Percentiles rank a stretch among this genome's conserved stretches.
Evolutionary conservation across 2,797 vertebrate species (phyloP).

Genomic region (Gallirallus australis): DNA sequence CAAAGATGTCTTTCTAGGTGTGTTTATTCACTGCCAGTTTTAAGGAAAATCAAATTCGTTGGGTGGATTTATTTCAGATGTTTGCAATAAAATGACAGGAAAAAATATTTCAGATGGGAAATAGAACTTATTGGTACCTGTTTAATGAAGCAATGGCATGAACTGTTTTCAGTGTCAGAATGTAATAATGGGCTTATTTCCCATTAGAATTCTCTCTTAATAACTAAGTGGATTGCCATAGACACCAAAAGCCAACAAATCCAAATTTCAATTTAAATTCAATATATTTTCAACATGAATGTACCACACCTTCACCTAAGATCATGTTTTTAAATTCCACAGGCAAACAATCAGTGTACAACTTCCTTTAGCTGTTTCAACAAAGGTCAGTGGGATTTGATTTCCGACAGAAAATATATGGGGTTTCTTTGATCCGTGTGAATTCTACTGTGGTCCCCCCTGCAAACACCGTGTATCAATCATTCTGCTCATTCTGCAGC

Average conservation of each 20-base stretch:
- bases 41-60: not conserved
- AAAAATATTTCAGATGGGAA: slow-evolving; percentile 15
- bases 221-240: not conserved
- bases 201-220: not conserved
- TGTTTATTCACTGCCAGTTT: not conserved
- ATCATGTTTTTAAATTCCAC: not conserved
- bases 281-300: not conserved
- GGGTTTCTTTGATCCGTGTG: not conserved
- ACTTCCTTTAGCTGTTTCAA: not conserved
- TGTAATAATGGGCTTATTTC: not conserved
- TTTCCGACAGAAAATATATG: not conserved
- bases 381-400: not conserved
- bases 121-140: not conserved
- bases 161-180: not conserved
- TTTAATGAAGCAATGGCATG: not conserved
- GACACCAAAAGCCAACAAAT: not conserved
- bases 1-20: not conserved
- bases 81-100: not conserved
- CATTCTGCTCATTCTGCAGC: not conserved
- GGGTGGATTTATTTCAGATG: not conserved
- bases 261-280: not conserved
- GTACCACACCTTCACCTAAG: not conserved
- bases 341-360: not conserved
- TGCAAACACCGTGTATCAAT: not conserved
- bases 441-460: not conserved